Conservation (phyloP, 1,140 invertebrate genomes). For the Heliothis virescens region DNA sequence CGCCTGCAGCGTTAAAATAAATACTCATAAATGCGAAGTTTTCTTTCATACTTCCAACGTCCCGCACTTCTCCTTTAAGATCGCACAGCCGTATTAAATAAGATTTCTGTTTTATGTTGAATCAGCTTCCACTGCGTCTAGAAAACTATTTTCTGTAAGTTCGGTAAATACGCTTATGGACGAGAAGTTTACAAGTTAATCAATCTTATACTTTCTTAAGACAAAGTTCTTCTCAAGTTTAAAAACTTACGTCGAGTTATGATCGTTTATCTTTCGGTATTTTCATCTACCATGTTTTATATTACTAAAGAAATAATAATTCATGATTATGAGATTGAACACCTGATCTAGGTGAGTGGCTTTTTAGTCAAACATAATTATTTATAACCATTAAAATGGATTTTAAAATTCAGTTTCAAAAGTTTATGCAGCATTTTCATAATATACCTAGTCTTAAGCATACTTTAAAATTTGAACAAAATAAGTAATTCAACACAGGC, state of each 20-base stretch:
- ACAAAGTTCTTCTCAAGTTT: conserved; percentile 21
- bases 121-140: conserved; percentile 59
- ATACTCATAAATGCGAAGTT: conserved; percentile 40
- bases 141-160: conserved; percentile 61
- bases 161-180: conserved; percentile 53
- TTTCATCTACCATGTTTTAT: neutral
- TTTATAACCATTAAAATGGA: too few relatives aligned
- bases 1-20: conserved; percentile 30
- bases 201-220: conserved; percentile 31
- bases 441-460: too few relatives aligned
- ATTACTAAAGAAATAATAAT: neutral
- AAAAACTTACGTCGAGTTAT: conserved; percentile 28
- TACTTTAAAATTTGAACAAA: too few relatives aligned
- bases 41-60: conserved; percentile 57
- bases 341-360: neutral
- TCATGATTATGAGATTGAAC: neutral
- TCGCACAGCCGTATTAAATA: conserved; percentile 68
- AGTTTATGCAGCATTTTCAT: too few relatives aligned
- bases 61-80: conserved; percentile 56
- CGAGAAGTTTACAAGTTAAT: conserved; percentile 29
- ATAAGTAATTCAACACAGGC: too few relatives aligned
- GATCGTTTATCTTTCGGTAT: conserved; percentile 14
- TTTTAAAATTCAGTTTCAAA: too few relatives aligned
- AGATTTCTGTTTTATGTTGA: conserved; percentile 72
- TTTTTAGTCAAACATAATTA: too few relatives aligned